A percentile compares a stretch with the other conserved stretches of the same genome.
Conservation (phyloP, 2,113 vertebrate genomes). For the Rhagologus leucostigma region DNA sequence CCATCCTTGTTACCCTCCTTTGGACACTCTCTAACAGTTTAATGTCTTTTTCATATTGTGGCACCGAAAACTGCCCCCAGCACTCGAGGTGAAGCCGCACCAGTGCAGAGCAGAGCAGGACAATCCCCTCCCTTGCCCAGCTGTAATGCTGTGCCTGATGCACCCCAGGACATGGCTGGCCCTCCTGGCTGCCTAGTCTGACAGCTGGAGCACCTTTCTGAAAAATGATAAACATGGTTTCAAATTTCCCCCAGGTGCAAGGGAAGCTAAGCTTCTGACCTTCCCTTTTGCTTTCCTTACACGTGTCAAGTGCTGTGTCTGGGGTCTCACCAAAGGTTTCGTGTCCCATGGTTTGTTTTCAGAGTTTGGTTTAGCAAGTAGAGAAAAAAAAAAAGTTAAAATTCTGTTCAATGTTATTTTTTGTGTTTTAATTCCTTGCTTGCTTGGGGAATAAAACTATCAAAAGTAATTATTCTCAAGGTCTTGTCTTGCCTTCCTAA, state of each 20-base stretch:
- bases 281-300: not conserved
- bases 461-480: not conserved
- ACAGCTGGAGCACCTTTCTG: not conserved
- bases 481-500: not conserved
- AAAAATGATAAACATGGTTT: not conserved
- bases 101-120: not conserved
- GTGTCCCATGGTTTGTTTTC: not conserved
- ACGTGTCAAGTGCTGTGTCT: fast-evolving
- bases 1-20: not conserved
- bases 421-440: not conserved
- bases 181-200: not conserved
- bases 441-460: not conserved
- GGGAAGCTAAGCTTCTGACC: not conserved
- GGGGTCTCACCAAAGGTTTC: not conserved
- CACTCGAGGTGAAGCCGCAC: fast-evolving
- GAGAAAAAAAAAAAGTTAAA: not conserved
- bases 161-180: fast-evolving
- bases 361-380: not conserved
- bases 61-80: not conserved
- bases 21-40: not conserved
- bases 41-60: fast-evolving
- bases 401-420: not conserved
- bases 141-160: fast-evolving
- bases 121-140: not conserved
- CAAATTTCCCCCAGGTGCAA: not conserved